Base-by-base conservation (phyloP, 2,888 invertebrate species). In the Cepaea hortensis region DNA sequence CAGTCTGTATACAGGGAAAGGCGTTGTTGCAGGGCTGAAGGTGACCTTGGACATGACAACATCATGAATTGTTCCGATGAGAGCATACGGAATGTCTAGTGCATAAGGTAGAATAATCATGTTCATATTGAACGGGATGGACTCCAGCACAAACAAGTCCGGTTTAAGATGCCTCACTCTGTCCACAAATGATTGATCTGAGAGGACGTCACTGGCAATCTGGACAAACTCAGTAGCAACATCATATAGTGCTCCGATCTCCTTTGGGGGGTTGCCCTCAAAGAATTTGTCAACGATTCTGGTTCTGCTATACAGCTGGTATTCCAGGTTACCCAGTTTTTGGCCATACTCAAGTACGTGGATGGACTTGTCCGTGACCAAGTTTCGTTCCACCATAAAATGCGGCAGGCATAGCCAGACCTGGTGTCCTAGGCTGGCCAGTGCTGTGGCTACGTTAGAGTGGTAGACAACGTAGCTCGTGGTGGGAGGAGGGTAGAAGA, bases 61-160 rank as follows among this genome's bases (percentile, higher is more conserved):
- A 23, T 86, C 82, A 70, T 86, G 87, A 15, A 81, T n/a, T 23
- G 89, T 87, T 3, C 89, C 89, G 68, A 86, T 75, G 62, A 84
- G 85, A 11, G 88, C 88, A 83, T 88, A 89, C 7, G 89, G 88
- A 23, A 84, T 87, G 61, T 85, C 87, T 62, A 88, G 55, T 68
- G 70, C 84, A 82, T 89, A 89, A 0, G 89, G 87, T 68, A 89
- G 79, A 20, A 88, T 81, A 1, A 87, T 84, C 79, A 88, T 84
- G 84, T 88, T 88, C 55, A 81, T 84, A 20, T 85, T 72, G 55
- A 84, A 77, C 0, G 87, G 87, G 62, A 86, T 68, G 11, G 83
- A 85, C 77, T 89, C 89, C 23, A 89, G 68, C 18, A 89, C 86
- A 48, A 89, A 68, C 70, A 89, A 73, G 75, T 88, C 87, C 4